Evolutionary conservation across 2,113 vertebrate species (phyloP), one percentile per base, ranked within the genome.

Genomic region (cattle (Bos taurus)): DNA sequence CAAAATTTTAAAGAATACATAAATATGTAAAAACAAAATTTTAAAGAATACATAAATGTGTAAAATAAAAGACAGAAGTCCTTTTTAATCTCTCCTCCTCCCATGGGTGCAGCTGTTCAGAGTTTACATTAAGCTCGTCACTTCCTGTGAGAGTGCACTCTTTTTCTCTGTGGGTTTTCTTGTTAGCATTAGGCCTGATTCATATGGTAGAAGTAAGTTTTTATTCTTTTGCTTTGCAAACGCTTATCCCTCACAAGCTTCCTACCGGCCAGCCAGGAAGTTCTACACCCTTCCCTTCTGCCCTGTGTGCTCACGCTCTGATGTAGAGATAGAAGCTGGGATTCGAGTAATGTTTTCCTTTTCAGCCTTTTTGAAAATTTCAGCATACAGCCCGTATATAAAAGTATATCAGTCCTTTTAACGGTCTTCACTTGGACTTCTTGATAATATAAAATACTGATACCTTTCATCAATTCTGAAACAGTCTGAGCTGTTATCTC

Each of bases 231-330:
- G 25, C 28, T 21, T 19, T 56, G 3, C 23, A 4, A 54, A 40
- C 33, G 26, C 7, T 28, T 30, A 1, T 7, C 11, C 6, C 0
- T 40, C 2, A 10, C 23, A 21, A 4, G 30, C 50, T 77, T 64
- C 1, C 54, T 21, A 0, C 15, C 11, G 1, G 1, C 56, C 10
- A 25, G 1, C 26, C 16, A 1, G 1, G 12, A 30, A 14, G 14
- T 14, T 8, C 52, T 26, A 4, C 3, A 23, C 25, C 23, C 64
- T 48, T 11, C 2, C 10, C 30, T 48, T 36, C 50, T 19, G 0
- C 2, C 4, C 28, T 16, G 1, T 7, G 25, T 54, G 0, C 10
- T 6, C 11, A 0, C 6, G 10, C 88, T 92, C 6, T 13, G 4
- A 36, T 25, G 74, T 7, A 59, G n/a, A 43, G 62, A 5, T 1